Evolutionary conservation across 2,797 vertebrate species (phyloP).

Genomic region (Etheostoma perlongum): DNA sequence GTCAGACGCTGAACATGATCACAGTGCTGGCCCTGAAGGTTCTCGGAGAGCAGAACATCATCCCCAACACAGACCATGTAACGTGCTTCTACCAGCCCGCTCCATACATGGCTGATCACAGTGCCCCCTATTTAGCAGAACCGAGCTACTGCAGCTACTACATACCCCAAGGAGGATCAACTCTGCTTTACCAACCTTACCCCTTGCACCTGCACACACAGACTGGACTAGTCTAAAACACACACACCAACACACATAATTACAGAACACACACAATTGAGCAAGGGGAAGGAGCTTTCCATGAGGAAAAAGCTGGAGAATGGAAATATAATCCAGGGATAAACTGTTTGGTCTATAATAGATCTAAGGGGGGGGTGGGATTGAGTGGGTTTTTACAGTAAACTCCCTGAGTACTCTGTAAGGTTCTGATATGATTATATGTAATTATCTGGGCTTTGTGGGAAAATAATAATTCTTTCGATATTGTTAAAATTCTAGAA

Average conservation of each 20-base stretch:
- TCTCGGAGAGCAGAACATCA: constrained; percentile 95
- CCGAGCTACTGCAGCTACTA: constrained; percentile 91
- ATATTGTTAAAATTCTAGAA: constrained; percentile 77
- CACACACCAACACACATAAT: constrained; percentile 27
- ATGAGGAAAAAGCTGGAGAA: constrained; percentile 52
- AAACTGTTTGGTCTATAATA: constrained; percentile 79
- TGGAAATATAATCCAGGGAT: constrained; percentile 74
- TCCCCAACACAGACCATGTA: constrained; percentile 93
- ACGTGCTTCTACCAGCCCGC: constrained; percentile 97
- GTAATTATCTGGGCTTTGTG: constrained; percentile 77
- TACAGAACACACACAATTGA: constrained; percentile 46
- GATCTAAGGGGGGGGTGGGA: constrained; percentile 70
- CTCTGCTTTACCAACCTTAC: constrained; percentile 92
- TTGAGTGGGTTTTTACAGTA: constrained; percentile 69
- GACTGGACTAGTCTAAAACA: constrained; percentile 86
- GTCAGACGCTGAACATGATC: constrained; percentile 97
- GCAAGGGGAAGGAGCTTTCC: constrained; percentile 49
- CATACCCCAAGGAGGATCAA: constrained; percentile 88
- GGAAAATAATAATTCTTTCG: constrained; percentile 78
- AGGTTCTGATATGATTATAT: constrained; percentile 76
- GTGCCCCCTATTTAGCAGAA: constrained; percentile 76
- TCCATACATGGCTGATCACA: constrained; percentile 91
- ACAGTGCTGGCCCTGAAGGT: constrained; percentile 94
- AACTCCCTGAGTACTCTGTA: constrained; percentile 63
- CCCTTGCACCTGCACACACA: constrained; percentile 89